Evolutionary conservation across 2,113 vertebrate genomes (phyloP), one percentile per base, ranked within the genome.

Genomic region (Lagopus muta): DNA sequence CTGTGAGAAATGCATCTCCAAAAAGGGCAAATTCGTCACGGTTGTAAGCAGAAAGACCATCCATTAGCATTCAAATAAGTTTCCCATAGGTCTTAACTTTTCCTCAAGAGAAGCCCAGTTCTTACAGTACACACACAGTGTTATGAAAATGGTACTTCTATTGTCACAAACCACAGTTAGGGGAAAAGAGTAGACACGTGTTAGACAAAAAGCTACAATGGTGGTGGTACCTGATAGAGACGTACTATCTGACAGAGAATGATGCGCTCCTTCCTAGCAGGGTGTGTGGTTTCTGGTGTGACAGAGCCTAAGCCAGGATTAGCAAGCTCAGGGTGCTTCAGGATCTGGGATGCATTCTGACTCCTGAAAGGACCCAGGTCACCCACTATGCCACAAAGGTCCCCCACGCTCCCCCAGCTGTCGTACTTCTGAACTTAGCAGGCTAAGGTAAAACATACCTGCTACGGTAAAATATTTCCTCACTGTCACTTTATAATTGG

Each of bases 31-130:
- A 36, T 24, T 15, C 3, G 40, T 71, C 67, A 34, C 27, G 45
- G 45, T 2, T 71, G 48, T 14, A 6, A 19, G 16, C 42, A 50
- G 65, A 42, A 7, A 0, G 0, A 4, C 3, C 0, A 1, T 2
- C 1, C 4, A 8, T 11, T 2, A 0, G 3, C 42, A 50, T 10
- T 18, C 22, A 1, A 57, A 38, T 2, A 7, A 15, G 42, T 36
- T 67, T 47, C 18, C 14, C n/a, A 19, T 15, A 38, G 2, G 13
- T 47, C 60, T 66, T 50, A 48, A 74, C 94, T 93, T 96, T 97
- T 97, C 97, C 97, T 95, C 98, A 98, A 98, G 97, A 83, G 97
- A 98, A 98, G 97, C 97, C 97, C 93, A 96, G 95, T 95, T 96
- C 94, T 95, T 76, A 45, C 74, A 88, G 91, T 82, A 80, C 65